Evolutionary conservation across 2,113 vertebrate species (phyloP), one percentile per base, ranked within the genome.

Genomic region (Odontesthes bonariensis): DNA sequence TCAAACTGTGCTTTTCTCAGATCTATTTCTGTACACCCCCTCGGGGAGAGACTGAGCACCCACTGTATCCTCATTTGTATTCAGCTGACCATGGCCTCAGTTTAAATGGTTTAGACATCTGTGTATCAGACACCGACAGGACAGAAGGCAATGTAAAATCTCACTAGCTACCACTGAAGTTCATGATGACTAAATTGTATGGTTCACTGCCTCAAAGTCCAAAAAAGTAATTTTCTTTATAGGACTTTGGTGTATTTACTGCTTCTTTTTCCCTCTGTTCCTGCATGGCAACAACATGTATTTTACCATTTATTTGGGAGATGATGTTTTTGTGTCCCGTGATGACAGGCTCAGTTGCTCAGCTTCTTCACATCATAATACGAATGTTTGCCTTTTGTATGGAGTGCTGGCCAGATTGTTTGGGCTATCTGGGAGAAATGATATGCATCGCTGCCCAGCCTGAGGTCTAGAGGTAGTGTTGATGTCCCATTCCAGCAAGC

Each of bases 401-500:
- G 95, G 93, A 95, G 94, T 92, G 94, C 94, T 91, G 94, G 96
- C 95, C 96, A 96, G 96, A 97, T 98, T 97, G 95, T 97, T 84
- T 95, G 95, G 96, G 95, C 95, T 96, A 94, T 94, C 95, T 95
- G 95, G 96, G 96, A 94, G 95, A 94, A 94, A 90, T 85, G 84
- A 89, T 94, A 94, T 90, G 96, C 96, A 79, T 95, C 94, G 91
- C 86, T 94, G 94, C 94, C 92, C 95, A 94, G 96, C 96, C 97
- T 95, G 96, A 94, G 96, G 96, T 96, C 94, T 91, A 94, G 92
- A 95, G 93, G 94, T 84, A 55, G 56, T 67, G 85, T 61, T 97
- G 95, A 98, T 96, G 94, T 96, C 97, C 96, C 95, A 95, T 93
- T 97, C 95, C 94, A 94, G 95, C 95, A 95, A 96, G 95, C 95